Evolutionary conservation across 2,888 invertebrate genomes (phyloP), one percentile per base, ranked within the genome.

Genomic region (Melanotus villosus): DNA sequence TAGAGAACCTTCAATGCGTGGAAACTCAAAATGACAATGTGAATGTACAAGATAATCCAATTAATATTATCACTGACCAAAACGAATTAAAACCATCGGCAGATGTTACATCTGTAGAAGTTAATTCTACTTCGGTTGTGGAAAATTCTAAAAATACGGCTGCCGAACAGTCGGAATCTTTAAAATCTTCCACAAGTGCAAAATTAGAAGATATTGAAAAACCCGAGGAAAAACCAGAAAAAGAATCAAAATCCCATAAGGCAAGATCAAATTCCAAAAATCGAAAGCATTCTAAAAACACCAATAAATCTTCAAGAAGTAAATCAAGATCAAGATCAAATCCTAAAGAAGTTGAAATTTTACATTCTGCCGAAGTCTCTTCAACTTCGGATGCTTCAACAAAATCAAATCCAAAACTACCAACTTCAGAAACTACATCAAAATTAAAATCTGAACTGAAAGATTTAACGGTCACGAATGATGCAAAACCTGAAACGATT

Each of bases 341-440:
- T 26, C 5, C 12, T 2, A 60, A 34, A 12, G 41, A 38, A 38
- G 21, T 12, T 1, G 57, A 65, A 16, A 38, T 65, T 12, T 58
- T 59, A 19, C 30, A 66, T 54, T 66, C 66, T 5, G 50, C 60
- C 16, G 66, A 66, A 60, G 66, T 66, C 0, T 66, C 66, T 7
- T 66, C 66, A 7, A 60, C 66, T 0, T 66, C 66, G 1, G 66
- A 66, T 32, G 14, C 52, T 4, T n/a, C 52, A 10, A 10, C 18
- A 1, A 30, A 34, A 32, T 32, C 4, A 2, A 18, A 34, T 9
- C 3, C 9, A 16, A 45, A 34, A 47, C 10, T 45, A 1, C 12
- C 18, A 2, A 14, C 12, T 57, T 18, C 14, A 10, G 54, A 26
- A 1, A 14, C 19, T 36, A 56, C 3, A 36, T 34, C 21, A 6